These are phyloP conservation scores for Pempheris klunzingeri DNA, from an alignment of 2,797 vertebrate genomes.

Conservation along the genomic window DNA sequence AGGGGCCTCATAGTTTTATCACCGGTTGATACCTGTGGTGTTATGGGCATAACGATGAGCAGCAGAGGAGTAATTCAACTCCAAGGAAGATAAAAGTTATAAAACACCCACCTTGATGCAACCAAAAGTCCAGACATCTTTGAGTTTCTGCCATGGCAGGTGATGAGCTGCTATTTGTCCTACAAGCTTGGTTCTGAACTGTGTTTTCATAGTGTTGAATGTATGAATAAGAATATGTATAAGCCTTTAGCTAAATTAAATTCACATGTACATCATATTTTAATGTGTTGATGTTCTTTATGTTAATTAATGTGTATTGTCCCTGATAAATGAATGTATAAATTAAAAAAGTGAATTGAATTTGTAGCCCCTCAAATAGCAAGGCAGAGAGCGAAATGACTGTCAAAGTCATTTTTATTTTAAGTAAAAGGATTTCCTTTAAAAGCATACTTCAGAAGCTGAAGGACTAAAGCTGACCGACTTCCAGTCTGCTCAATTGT, in stretches of 20 bases:
- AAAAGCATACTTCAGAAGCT: not conserved
- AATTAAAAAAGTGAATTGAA: not conserved
- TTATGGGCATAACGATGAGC: not conserved
- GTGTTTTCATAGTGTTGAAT: not conserved
- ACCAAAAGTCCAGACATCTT: not conserved
- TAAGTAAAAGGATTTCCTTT: not conserved
- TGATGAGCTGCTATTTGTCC: conserved; percentile 3
- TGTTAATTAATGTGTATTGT: not conserved
- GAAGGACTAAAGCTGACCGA: not conserved
- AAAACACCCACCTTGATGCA: not conserved
- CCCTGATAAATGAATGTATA: not conserved
- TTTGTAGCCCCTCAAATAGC: not conserved
- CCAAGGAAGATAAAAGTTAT: not conserved
- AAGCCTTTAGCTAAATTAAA: not conserved
- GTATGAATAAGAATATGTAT: not conserved
- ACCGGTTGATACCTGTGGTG: not conserved
- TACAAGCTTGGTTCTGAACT: not conserved
- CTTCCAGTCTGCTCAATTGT: too few species aligned
- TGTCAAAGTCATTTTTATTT: not conserved
- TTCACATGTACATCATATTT: not conserved
- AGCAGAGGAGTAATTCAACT: not conserved
- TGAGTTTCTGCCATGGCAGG: not conserved
- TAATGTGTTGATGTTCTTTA: too few species aligned
- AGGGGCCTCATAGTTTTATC: not conserved
- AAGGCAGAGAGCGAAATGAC: not conserved